Evolutionary conservation across 2,113 vertebrate genomes (phyloP).

Genomic region (Apodemus sylvaticus): DNA sequence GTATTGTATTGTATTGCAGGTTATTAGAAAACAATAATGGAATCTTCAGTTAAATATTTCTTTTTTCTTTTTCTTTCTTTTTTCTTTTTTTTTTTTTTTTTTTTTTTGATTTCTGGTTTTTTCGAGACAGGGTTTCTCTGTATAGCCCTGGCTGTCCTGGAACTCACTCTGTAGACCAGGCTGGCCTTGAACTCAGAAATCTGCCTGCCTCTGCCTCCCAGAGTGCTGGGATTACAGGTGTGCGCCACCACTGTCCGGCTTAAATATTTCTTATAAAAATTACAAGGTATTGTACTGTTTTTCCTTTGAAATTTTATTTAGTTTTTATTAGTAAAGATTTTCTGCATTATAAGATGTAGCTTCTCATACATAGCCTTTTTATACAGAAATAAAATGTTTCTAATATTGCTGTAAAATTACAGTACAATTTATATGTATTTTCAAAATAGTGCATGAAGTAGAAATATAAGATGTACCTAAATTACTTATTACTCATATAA

Average conservation of each 20-base stretch:
- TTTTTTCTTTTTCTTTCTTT: too few relatives aligned
- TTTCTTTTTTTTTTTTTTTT: too few relatives aligned
- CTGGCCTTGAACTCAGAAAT: too few relatives aligned
- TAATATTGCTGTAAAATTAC: background rate
- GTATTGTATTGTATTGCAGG: rapidly evolving
- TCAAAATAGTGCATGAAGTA: background rate
- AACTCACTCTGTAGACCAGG: too few relatives aligned
- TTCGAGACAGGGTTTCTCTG: too few relatives aligned
- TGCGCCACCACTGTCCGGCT: too few relatives aligned
- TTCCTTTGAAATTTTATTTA: background rate
- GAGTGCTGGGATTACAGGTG: too few relatives aligned
- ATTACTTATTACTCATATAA: background rate
- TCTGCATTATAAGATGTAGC: background rate
- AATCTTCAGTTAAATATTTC: background rate
- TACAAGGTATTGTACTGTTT: background rate
- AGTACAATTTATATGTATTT: background rate
- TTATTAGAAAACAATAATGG: background rate
- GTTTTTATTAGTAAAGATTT: background rate
- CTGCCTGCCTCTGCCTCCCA: too few relatives aligned
- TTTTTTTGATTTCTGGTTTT: too few relatives aligned
- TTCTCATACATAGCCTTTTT: background rate
- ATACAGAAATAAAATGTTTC: background rate
- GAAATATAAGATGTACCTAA: background rate
- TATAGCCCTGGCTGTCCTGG: too few relatives aligned
- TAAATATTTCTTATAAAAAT: background rate